A percentile compares a stretch with the other conserved stretches of the same genome.
These are phyloP conservation scores for Orius insidiosus DNA, from an alignment of 1,140 invertebrate species.

Conservation along the genomic window DNA sequence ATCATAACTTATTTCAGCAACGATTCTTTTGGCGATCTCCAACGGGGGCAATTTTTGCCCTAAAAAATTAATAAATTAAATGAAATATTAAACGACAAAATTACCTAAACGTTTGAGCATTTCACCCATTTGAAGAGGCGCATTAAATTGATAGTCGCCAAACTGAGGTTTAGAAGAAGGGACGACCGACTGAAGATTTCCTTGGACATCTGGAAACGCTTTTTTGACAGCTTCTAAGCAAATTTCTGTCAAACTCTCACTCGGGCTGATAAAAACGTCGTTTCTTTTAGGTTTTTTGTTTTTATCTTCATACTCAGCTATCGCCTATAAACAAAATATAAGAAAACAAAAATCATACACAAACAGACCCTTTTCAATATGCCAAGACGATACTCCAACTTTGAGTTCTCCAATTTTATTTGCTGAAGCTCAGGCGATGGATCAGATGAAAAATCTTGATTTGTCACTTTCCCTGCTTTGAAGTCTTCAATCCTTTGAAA, in stretches of 20 bases:
- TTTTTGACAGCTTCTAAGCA: constrained; percentile 51
- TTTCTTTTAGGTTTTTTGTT: constrained; percentile 10
- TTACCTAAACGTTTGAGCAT: constrained; percentile 41
- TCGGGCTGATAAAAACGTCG: constrained; percentile 1
- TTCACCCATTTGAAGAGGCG: constrained; percentile 73
- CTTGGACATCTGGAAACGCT: constrained; percentile 56
- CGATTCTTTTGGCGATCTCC: constrained; percentile 66
- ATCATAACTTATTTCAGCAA: constrained; percentile 43
- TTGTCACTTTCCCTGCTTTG: too few relatives aligned
- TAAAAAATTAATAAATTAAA: constrained; percentile 18
- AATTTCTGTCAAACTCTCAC: constrained; percentile 35
- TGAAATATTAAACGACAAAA: constrained; percentile 10
- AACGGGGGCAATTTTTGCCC: constrained; percentile 44
- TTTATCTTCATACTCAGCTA: constrained; percentile 31
- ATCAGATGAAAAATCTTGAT: too few relatives aligned
- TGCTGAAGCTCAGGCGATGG: too few relatives aligned
- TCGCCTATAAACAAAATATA: constrained; percentile 34
- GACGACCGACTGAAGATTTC: constrained; percentile 49
- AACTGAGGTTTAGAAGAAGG: constrained; percentile 60
- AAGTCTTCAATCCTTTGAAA: not conserved
- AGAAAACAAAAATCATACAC: constrained; percentile 17
- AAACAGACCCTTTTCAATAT: constrained; percentile 59
- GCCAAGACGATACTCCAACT: constrained; percentile 62
- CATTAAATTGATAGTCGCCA: constrained; percentile 97
- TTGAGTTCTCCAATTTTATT: constrained; percentile 37